Percentiles rank a stretch among this genome's conserved stretches.
Conservation (phyloP, 2,888 invertebrate genomes). For the Rhagonycha lutea region DNA sequence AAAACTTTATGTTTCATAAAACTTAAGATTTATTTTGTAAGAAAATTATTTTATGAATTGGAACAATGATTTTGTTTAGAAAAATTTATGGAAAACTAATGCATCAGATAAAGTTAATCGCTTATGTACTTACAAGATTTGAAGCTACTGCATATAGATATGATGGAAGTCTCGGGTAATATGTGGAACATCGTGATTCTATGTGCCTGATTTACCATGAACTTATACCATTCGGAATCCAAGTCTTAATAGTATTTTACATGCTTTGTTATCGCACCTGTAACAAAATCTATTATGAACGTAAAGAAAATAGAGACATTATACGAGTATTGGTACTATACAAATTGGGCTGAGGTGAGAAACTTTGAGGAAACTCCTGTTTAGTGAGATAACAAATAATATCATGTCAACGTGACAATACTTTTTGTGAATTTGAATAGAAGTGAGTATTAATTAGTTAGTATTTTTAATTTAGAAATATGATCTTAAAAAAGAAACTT, state of each 20-base stretch:
- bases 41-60: background rate
- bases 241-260: background rate
- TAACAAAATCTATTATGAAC: background rate
- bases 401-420: background rate
- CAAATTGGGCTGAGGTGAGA: background rate
- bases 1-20: background rate
- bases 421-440: background rate
- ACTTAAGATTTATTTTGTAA: background rate
- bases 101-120: background rate
- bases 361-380: background rate
- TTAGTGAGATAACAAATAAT: background rate
- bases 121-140: background rate
- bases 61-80: background rate
- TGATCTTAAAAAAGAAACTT: no score
- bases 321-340: no score
- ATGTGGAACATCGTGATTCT: background rate
- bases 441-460: no score
- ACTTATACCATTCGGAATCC: background rate
- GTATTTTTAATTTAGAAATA: background rate
- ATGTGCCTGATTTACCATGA: background rate
- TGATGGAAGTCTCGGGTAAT: background rate
- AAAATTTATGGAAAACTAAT: background rate
- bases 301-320: background rate
- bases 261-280: background rate
- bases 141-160: background rate